A percentile compares a stretch with the other conserved stretches of the same genome.
phyloP scores from a whole-genome alignment of 1,140 invertebrate species.

The Cataglyphis hispanica region DNA sequence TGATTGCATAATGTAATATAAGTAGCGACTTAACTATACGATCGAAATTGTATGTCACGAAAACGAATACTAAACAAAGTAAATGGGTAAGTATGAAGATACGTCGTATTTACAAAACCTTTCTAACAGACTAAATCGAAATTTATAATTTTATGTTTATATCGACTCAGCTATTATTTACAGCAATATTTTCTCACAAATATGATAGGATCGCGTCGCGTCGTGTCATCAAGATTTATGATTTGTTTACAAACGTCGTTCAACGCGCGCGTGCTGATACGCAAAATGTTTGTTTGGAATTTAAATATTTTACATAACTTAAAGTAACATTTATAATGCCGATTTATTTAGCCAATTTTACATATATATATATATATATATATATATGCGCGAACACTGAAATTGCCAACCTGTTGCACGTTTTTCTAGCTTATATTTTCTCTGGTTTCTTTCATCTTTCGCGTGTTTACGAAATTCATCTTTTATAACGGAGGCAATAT shows the following conservation, averaged over 20 bases:
- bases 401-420: constrained; percentile 74
- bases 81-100: neutral
- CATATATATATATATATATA: neutral
- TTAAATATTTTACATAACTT: constrained; percentile 9
- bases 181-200: neutral
- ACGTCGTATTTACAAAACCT: neutral
- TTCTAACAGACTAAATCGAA: neutral
- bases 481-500: neutral
- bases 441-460: neutral
- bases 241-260: neutral
- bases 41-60: neutral
- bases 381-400: constrained; percentile 35
- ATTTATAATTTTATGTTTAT: neutral
- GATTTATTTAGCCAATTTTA: constrained; percentile 28
- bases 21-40: neutral
- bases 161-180: neutral
- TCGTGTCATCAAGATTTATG: neutral
- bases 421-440: constrained; percentile 20
- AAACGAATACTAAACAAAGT: neutral
- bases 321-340: neutral
- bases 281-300: constrained; percentile 23
- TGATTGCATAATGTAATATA: too few relatives aligned
- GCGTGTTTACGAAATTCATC: constrained; percentile 1
- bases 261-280: neutral
- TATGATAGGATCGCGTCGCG: neutral